Evolutionary conservation across 2,113 vertebrate species (phyloP).

Genomic region (Glareola pratincola): DNA sequence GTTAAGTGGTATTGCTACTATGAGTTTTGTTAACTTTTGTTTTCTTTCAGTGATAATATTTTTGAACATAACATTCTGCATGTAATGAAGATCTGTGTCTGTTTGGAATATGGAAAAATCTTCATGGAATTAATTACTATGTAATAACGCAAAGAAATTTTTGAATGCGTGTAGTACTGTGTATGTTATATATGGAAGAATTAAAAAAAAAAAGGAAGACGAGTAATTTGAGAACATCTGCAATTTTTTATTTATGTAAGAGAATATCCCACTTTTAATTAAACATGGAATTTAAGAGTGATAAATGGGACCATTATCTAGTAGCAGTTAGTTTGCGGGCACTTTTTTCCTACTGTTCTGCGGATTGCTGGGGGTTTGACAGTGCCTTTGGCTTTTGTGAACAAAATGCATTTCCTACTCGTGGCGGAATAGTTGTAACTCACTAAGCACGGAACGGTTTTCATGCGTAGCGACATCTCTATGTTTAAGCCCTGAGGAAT

Average conservation of each 20-base stretch:
- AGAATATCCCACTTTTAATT: slow-evolving; percentile 51
- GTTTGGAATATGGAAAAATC: not conserved
- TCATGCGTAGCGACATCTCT: slow-evolving; percentile 4
- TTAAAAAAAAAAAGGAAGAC: not conserved
- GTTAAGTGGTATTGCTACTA: not conserved
- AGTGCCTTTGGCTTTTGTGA: slow-evolving; percentile 34
- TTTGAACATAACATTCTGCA: not conserved
- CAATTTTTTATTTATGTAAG: slow-evolving; percentile 41
- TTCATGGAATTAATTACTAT: not conserved
- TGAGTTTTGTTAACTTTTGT: not conserved
- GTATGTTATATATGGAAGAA: not conserved
- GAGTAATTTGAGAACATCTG: slow-evolving; percentile 18
- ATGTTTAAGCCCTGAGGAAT: slow-evolving; percentile 34
- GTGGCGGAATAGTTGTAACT: slow-evolving; percentile 46
- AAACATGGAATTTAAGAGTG: slow-evolving; percentile 53
- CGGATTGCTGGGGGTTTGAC: slow-evolving; percentile 15
- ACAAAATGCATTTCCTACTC: slow-evolving; percentile 34
- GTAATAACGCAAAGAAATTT: not conserved
- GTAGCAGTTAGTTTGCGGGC: slow-evolving; percentile 27
- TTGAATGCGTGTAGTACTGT: not conserved
- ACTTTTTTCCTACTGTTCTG: slow-evolving; percentile 12
- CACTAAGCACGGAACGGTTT: slow-evolving; percentile 4
- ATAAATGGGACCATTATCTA: slow-evolving; percentile 34
- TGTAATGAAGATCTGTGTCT: not conserved
- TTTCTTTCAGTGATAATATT: not conserved